Evolutionary conservation across 1,140 invertebrate genomes (phyloP), one percentile per base, ranked within the genome.

Genomic region (Lepidurus packardi): DNA sequence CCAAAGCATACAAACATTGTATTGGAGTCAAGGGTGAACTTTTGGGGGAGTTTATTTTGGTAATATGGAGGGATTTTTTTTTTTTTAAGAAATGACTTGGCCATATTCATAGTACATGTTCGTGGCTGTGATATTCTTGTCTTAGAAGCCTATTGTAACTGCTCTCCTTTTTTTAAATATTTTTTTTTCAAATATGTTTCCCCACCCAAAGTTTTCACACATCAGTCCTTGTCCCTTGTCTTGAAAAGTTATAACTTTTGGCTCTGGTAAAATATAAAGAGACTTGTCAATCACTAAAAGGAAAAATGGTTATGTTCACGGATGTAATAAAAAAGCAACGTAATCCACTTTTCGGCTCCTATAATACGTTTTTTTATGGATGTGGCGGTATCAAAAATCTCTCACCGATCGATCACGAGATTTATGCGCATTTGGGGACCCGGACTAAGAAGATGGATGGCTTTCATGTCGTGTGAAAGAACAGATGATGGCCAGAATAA

Each of bases 401-500:
- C 53, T 13, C 53, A 21, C 21, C 53, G 53, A 65, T 65, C 53
- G 53, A 65, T 65, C 53, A 65, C 7, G 21, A 13, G 53, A 65
- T 65, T 65, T 65, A 65, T 21, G 53, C 53, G 53, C 53, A 16
- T 65, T 65, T 65, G 53, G 53, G 8, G 21, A 9, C 53, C 53
- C 16, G 53, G 53, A 65, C 16, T 65, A 65, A 13, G 21, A 65
- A 65, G 53, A 65, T 65, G 53, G 53, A 65, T 65, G 53, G 53
- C 53, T 65, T 65, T 65, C 53, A 21, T 65, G 53, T 65, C 53
- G 21, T 65, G 53, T 65, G 53, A 65, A 65, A 65, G 53, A 65
- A 65, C 53, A 65, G 53, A 65, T 65, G 53, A 65, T 65, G 53
- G 53, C 53, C 53, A 65, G 53, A 65, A 65, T 65, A 65, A 65